A percentile compares a stretch with the other conserved stretches of the same genome.
These are phyloP conservation scores for Matsumurasca onukii DNA, from an alignment of 1,140 invertebrate species.

Conservation along the genomic window DNA sequence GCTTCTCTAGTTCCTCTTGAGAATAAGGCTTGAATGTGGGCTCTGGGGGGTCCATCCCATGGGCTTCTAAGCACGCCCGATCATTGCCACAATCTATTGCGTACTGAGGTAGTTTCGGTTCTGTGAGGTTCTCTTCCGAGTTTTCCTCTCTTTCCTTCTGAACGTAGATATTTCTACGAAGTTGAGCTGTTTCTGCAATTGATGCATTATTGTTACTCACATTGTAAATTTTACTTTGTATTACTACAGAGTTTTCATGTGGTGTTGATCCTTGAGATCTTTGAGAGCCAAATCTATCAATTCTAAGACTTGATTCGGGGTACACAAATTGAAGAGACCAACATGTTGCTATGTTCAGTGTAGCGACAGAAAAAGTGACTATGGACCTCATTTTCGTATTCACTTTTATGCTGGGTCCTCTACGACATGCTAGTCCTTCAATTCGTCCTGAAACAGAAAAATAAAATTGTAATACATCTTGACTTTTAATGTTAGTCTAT, in stretches of 20 bases:
- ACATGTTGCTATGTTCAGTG: neutral
- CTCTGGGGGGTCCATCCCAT: conserved; percentile 21
- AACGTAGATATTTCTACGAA: neutral
- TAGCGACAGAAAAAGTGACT: neutral
- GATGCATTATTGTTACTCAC: neutral
- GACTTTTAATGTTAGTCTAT: too few species aligned
- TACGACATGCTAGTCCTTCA: neutral
- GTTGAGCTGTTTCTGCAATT: neutral
- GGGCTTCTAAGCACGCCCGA: conserved; percentile 27
- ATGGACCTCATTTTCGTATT: neutral
- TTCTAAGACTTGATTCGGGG: neutral
- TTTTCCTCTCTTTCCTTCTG: neutral
- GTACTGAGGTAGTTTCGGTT: conserved; percentile 11
- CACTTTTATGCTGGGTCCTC: neutral
- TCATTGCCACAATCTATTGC: conserved; percentile 32
- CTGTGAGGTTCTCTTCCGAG: neutral
- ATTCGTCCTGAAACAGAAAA: neutral
- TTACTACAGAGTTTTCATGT: conserved; percentile 5
- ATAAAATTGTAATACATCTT: neutral
- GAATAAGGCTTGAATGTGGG: conserved; percentile 44
- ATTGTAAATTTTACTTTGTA: conserved; percentile 3
- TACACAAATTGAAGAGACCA: neutral
- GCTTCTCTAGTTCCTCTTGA: conserved; percentile 43
- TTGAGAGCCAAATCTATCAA: neutral
- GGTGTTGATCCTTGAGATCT: conserved; percentile 4